phyloP scores from a whole-genome alignment of 2,888 invertebrate genomes.

The Callinectes sapidus region DNA sequence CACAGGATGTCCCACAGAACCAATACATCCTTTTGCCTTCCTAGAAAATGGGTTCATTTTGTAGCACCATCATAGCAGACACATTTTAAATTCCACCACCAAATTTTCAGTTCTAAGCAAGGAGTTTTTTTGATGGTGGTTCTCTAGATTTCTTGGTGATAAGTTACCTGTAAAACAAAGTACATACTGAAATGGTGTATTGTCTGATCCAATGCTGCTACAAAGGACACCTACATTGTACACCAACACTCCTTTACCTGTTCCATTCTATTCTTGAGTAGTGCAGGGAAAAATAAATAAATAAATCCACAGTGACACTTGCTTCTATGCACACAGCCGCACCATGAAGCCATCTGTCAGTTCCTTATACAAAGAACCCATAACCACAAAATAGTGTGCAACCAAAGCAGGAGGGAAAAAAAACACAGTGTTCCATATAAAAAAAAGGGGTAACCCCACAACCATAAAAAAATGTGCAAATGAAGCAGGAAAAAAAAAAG shows the following conservation, averaged over 20 bases:
- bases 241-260: background rate
- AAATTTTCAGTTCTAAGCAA: background rate
- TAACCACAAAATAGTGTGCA: background rate
- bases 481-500: too few species aligned
- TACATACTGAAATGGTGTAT: background rate
- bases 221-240: background rate
- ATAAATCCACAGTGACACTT: background rate
- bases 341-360: slow-evolving; percentile 13
- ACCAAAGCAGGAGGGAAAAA: background rate
- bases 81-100: too few species aligned
- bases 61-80: too few species aligned
- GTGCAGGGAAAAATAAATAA: background rate
- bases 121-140: too few species aligned
- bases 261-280: background rate
- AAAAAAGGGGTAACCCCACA: too few species aligned
- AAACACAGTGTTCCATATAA: background rate
- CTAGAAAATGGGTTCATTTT: background rate
- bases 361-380: background rate
- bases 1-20: background rate
- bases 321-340: background rate
- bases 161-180: too few species aligned
- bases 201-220: background rate
- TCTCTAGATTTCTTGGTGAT: too few species aligned
- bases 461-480: too few species aligned
- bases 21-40: background rate